Evolutionary conservation across 2,888 invertebrate species (phyloP).

Genomic region (Tipula vernalis): DNA sequence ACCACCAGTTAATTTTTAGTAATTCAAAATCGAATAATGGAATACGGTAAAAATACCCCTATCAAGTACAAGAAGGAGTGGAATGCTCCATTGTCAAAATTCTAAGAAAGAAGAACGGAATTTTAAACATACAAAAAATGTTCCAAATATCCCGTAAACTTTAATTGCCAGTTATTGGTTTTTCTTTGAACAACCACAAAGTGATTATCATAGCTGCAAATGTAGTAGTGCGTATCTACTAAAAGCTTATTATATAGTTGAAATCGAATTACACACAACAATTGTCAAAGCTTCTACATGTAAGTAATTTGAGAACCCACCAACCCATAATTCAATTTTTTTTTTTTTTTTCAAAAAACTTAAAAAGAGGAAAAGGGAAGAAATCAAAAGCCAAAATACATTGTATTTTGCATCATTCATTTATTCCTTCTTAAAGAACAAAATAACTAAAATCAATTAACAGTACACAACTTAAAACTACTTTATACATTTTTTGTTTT

Average conservation of each 20-base stretch:
- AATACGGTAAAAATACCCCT: no score
- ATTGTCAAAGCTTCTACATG: neutral
- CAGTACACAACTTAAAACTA: neutral
- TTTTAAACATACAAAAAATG: no score
- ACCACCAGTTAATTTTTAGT: no score
- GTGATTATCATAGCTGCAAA: no score
- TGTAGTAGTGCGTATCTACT: neutral
- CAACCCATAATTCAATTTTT: neutral
- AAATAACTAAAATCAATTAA: neutral
- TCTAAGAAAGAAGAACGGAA: no score
- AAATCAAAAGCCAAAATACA: neutral
- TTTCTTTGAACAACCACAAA: no score
- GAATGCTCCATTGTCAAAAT: no score
- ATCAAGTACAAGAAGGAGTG: no score
- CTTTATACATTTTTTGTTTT: neutral
- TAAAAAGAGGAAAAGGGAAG: neutral
- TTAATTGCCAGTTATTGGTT: no score
- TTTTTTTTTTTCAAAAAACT: neutral
- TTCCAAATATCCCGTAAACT: no score
- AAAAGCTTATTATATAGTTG: neutral
- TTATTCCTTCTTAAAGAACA: neutral
- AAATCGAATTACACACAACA: neutral
- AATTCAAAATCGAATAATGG: no score
- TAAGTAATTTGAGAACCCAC: no score
- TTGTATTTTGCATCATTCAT: neutral